Conservation (phyloP, 2,888 invertebrate species). For the Amblyjoppa proteus region DNA sequence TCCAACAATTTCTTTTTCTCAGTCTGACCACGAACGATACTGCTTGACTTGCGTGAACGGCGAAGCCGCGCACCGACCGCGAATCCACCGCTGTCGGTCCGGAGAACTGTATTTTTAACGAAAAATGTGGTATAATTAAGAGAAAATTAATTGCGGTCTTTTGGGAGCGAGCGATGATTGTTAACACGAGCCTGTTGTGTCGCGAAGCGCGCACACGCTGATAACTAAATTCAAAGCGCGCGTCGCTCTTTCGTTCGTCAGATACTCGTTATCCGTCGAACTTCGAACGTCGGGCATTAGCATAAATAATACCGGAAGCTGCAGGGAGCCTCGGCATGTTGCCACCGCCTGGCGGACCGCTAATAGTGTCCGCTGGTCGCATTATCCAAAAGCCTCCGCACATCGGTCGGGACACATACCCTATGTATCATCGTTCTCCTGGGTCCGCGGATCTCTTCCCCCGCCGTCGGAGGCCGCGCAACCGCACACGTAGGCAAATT, state of each 20-base stretch:
- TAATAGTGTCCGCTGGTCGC: constrained; percentile 48
- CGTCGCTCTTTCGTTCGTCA: background rate
- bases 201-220: background rate
- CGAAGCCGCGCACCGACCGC: too few relatives aligned
- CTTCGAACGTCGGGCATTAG: background rate
- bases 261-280: constrained; percentile 4
- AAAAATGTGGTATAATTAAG: background rate
- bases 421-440: constrained; percentile 3
- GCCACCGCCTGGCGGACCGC: constrained; percentile 15
- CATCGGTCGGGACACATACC: background rate
- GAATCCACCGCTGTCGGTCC: too few relatives aligned
- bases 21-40: too few relatives aligned
- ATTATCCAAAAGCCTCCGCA: constrained; percentile 47
- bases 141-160: background rate
- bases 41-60: too few relatives aligned
- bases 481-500: background rate
- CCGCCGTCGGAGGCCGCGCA: background rate
- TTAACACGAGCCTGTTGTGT: background rate
- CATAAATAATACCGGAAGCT: constrained; percentile 4
- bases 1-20: too few relatives aligned
- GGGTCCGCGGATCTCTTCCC: background rate
- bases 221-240: background rate
- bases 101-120: too few relatives aligned
- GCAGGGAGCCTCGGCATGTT: background rate
- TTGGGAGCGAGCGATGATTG: background rate